These are phyloP conservation scores for Rutpela maculata DNA, from an alignment of 2,888 invertebrate species.

Conservation along the genomic window DNA sequence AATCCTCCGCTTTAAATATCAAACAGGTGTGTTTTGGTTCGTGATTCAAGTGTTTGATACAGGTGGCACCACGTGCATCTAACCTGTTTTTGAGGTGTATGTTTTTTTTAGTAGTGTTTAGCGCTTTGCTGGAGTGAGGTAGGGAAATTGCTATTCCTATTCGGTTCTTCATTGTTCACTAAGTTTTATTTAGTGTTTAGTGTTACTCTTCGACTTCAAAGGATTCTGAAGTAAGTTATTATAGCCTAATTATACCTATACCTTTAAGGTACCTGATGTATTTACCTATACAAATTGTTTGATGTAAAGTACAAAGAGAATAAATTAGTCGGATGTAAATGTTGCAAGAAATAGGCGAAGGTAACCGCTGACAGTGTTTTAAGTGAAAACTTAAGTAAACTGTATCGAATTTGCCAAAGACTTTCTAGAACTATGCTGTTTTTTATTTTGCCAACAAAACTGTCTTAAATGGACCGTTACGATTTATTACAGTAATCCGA, in stretches of 20 bases:
- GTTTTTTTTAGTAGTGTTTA: conserved; percentile 41
- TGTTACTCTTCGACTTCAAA: conserved; percentile 10
- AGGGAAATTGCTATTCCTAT: not conserved
- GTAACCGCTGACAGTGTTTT: conserved; percentile 10
- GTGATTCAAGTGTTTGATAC: conserved; percentile 13
- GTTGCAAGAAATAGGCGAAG: conserved; percentile 24
- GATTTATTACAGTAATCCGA: not conserved
- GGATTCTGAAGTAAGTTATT: conserved; percentile 18
- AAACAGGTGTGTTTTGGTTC: conserved; percentile 14
- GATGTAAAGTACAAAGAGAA: not conserved
- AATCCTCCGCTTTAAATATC: not conserved
- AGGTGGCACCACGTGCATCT: conserved; percentile 49
- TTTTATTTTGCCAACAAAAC: not conserved
- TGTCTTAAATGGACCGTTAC: conserved; percentile 28
- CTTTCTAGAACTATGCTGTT: conserved; percentile 27
- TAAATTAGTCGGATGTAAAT: not conserved
- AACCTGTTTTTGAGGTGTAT: conserved; percentile 51
- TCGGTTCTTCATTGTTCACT: conserved; percentile 31
- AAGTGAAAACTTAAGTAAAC: conserved; percentile 27
- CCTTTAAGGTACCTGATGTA: too few relatives aligned
- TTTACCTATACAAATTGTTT: not conserved
- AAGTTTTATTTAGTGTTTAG: conserved; percentile 30
- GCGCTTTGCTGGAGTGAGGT: conserved; percentile 15
- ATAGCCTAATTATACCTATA: not conserved
- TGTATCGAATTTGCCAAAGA: conserved; percentile 23